A percentile compares a stretch with the other conserved stretches of the same genome.
phyloP scores from a whole-genome alignment of 2,113 vertebrate species.

The Crypturellus undulatus region DNA sequence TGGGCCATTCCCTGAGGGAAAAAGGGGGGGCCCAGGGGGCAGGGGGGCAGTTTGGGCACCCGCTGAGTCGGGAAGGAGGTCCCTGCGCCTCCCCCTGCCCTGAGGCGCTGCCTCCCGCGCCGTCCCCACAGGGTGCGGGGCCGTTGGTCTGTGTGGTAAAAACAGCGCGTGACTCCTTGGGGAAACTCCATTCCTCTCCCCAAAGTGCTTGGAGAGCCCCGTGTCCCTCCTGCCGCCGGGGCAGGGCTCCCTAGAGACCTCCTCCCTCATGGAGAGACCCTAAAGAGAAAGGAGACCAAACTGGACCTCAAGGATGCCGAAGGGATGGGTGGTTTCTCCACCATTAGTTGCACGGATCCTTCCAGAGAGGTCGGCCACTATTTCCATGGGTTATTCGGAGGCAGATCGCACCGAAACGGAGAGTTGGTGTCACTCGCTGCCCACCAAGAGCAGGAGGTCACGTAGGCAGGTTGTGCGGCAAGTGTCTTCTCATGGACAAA shows the following conservation, averaged over 20 bases:
- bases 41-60: neutral
- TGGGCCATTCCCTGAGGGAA: too few species aligned
- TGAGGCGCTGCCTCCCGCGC: too few species aligned
- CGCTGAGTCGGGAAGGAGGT: neutral
- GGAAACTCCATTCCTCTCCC: too few species aligned
- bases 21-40: neutral
- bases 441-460: neutral
- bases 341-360: rapidly evolving
- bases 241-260: too few species aligned
- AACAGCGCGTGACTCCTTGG: too few species aligned
- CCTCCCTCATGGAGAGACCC: too few species aligned
- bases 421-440: neutral
- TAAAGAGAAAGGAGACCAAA: neutral
- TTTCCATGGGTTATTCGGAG: rapidly evolving
- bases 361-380: neutral
- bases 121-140: neutral
- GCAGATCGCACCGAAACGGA: rapidly evolving
- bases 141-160: too few species aligned
- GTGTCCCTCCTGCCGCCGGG: too few species aligned
- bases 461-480: too few species aligned
- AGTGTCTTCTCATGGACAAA: too few species aligned
- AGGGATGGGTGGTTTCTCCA: rapidly evolving
- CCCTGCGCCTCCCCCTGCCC: neutral
- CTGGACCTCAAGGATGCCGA: rapidly evolving
- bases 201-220: too few species aligned